A percentile compares a stretch with the other conserved stretches of the same genome.
Conservation (phyloP, 2,888 invertebrate species). For the Meteorus cinctellus region DNA sequence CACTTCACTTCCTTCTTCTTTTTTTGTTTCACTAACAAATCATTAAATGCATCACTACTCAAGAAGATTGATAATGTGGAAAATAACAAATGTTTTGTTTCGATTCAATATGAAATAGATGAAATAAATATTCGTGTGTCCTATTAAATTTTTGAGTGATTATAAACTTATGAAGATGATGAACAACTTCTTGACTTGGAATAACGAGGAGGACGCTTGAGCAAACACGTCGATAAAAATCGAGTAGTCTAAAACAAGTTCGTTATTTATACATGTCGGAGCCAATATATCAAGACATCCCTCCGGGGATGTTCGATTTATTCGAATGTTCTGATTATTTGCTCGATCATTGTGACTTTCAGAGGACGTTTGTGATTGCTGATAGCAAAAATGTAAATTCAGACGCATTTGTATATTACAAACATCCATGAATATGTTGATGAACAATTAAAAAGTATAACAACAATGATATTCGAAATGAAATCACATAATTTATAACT, state of each 20-base stretch:
- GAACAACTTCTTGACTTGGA: constrained; percentile 13
- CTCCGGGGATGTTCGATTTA: constrained; percentile 35
- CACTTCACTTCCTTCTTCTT: too few relatives aligned
- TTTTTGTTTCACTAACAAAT: too few relatives aligned
- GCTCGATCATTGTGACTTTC: constrained; percentile 19
- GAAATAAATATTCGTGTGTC: not conserved
- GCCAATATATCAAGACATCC: constrained; percentile 31
- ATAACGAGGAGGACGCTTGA: not conserved
- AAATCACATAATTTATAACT: too few relatives aligned
- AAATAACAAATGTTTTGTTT: too few relatives aligned
- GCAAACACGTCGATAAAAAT: constrained; percentile 19
- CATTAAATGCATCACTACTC: not conserved
- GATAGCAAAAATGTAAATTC: not conserved
- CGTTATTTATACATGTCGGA: not conserved
- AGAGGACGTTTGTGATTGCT: not conserved
- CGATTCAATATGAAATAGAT: too few relatives aligned
- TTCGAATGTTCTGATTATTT: constrained; percentile 41
- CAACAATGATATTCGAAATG: too few relatives aligned
- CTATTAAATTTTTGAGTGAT: constrained; percentile 35
- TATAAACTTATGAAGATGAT: constrained; percentile 30
- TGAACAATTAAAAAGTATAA: too few relatives aligned
- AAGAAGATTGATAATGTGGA: not conserved
- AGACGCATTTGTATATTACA: not conserved
- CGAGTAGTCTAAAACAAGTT: not conserved
- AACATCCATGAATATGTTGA: too few relatives aligned